Percentiles rank a stretch among this genome's conserved stretches.
Conservation (phyloP, 1,140 invertebrate genomes). For the Acyrthosiphon pisum region DNA sequence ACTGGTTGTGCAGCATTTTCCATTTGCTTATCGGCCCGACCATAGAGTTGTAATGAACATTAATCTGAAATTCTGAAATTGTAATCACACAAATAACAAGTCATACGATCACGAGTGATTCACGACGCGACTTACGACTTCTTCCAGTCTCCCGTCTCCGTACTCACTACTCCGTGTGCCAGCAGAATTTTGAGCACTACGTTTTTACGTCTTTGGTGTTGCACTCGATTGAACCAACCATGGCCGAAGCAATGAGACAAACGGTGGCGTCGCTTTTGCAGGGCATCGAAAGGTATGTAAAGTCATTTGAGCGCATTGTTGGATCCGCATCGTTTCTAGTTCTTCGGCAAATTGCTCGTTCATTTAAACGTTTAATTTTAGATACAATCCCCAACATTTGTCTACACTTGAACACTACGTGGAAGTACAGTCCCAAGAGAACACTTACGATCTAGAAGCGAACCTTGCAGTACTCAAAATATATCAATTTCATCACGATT, state of each 20-base stretch:
- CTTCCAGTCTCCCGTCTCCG: background rate
- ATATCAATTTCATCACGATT: constrained; percentile 92
- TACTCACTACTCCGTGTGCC: background rate
- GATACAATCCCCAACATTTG: constrained; percentile 95
- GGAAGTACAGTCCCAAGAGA: constrained; percentile 89
- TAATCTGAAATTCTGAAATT: background rate
- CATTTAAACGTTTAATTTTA: constrained; percentile 62
- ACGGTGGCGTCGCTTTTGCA: constrained; percentile 76
- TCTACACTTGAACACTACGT: constrained; percentile 90
- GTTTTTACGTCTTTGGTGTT: background rate
- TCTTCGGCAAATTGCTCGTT: constrained; percentile 55
- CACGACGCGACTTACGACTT: background rate
- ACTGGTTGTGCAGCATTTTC: background rate
- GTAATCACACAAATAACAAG: background rate
- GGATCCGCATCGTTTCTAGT: background rate
- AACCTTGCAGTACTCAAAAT: constrained; percentile 90
- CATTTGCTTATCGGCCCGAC: background rate
- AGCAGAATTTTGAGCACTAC: background rate
- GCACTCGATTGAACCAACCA: constrained; percentile 59
- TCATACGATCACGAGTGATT: background rate
- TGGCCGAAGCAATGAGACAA: constrained; percentile 79
- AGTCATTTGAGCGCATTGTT: background rate
- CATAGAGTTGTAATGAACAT: no score
- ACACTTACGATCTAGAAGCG: constrained; percentile 94
- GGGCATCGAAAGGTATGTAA: constrained; percentile 78